Evolutionary conservation across 2,797 vertebrate genomes (phyloP).

Genomic region (Pseudocheirus occidentalis): DNA sequence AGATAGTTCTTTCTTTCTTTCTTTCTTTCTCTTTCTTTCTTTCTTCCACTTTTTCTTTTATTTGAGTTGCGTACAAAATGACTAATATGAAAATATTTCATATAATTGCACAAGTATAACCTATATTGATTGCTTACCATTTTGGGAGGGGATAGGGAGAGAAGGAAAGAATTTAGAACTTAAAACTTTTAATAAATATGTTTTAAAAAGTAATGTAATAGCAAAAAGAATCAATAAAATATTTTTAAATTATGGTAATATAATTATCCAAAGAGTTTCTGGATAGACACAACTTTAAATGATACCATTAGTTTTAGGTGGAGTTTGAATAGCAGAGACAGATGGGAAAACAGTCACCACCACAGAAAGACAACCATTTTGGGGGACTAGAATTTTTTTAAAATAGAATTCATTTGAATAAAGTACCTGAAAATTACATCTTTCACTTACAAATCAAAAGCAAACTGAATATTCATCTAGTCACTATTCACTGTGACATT

Average conservation of each 20-base stretch:
- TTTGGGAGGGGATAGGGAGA: not conserved
- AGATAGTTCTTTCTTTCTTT: no score
- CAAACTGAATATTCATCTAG: conserved; percentile 53
- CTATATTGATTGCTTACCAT: not conserved
- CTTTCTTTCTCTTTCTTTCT: no score
- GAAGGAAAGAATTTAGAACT: not conserved
- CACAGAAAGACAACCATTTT: conserved; percentile 21
- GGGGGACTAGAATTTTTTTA: conserved; percentile 35
- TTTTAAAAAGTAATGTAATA: not conserved
- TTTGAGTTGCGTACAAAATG: not conserved
- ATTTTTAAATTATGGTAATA: not conserved
- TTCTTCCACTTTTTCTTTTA: not conserved
- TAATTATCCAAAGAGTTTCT: conserved; percentile 36
- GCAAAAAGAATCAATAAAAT: not conserved
- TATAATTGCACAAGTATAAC: not conserved
- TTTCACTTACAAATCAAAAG: conserved; percentile 52
- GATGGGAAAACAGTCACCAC: conserved; percentile 31
- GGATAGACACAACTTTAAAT: conserved; percentile 19
- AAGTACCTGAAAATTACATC: conserved; percentile 50
- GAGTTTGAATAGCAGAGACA: conserved; percentile 46
- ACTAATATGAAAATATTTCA: not conserved
- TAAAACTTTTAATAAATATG: not conserved
- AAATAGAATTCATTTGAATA: conserved; percentile 49
- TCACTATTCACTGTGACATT: conserved; percentile 1
- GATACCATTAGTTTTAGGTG: conserved; percentile 8